A percentile compares a stretch with the other conserved stretches of the same genome.
Conservation (phyloP, 2,113 vertebrate genomes). For the Helogale parvula region DNA sequence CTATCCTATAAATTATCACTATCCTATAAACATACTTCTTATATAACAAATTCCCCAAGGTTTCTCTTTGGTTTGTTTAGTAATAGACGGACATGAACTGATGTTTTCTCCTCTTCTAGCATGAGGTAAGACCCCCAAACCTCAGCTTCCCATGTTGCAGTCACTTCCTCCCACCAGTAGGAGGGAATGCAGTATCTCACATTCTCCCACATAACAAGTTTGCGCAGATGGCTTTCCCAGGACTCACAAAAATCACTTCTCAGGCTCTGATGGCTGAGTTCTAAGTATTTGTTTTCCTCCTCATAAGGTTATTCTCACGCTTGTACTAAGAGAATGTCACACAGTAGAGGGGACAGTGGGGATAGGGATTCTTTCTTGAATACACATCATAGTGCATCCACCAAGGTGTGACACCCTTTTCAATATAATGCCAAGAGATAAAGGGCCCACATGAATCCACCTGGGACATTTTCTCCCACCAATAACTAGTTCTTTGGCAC, state of each 20-base stretch:
- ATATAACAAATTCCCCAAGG: not conserved
- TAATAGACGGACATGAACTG: not conserved
- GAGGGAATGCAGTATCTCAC: not conserved
- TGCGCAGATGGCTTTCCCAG: not conserved
- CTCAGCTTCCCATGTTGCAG: not conserved
- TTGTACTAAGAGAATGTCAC: not conserved
- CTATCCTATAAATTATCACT: not conserved
- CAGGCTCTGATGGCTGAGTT: not conserved
- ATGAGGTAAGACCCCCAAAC: not conserved
- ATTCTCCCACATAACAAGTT: not conserved
- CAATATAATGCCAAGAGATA: not conserved
- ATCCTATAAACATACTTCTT: not conserved
- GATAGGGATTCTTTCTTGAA: not conserved
- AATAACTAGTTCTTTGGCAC: not conserved
- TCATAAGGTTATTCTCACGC: not conserved
- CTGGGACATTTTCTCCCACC: not conserved
- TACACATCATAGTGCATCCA: not conserved
- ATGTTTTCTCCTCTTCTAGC: not conserved
- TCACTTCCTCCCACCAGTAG: not conserved
- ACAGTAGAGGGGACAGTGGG: fast-evolving
- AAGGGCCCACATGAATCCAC: fast-evolving
- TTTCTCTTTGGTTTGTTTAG: not conserved
- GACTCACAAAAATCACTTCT: not conserved
- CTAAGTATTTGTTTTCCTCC: not conserved
- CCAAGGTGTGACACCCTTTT: not conserved